These are phyloP conservation scores for Gymnoscelis rufifasciata DNA, from an alignment of 2,888 invertebrate species.

Conservation along the genomic window DNA sequence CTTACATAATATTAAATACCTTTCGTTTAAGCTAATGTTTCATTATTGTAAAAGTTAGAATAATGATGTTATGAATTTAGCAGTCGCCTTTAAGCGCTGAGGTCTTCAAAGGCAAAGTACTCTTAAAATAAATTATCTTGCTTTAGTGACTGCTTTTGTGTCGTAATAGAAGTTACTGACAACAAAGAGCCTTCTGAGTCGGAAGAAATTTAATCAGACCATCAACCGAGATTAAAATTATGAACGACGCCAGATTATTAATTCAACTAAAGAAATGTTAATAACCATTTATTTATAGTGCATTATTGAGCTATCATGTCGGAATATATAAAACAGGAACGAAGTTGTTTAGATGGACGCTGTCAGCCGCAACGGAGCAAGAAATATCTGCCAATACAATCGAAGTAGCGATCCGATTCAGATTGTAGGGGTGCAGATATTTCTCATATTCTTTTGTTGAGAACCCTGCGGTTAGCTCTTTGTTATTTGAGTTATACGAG, in stretches of 20 bases:
- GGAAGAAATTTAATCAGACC: constrained; percentile 58
- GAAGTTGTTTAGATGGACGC: constrained; percentile 31
- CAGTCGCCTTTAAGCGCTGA: constrained; percentile 21
- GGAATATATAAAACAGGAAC: constrained; percentile 34
- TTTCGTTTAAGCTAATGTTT: background rate
- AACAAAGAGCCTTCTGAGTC: constrained; percentile 48
- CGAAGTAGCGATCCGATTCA: constrained; percentile 61
- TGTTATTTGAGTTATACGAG: constrained; percentile 67
- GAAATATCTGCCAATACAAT: constrained; percentile 68
- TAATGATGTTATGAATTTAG: constrained; percentile 2
- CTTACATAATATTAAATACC: no score
- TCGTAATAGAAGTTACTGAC: constrained; percentile 46
- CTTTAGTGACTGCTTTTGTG: constrained; percentile 50
- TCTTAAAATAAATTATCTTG: constrained; percentile 53
- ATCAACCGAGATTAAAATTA: constrained; percentile 45
- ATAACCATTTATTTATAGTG: constrained; percentile 21
- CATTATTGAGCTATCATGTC: constrained; percentile 24
- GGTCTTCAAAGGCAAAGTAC: constrained; percentile 34
- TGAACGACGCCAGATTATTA: constrained; percentile 36
- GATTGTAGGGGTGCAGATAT: constrained; percentile 65
- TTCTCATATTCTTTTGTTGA: constrained; percentile 74
- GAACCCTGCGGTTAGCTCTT: constrained; percentile 60
- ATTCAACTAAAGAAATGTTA: constrained; percentile 8
- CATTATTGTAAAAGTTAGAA: constrained; percentile 7
- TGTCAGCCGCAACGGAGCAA: constrained; percentile 37